Conservation (phyloP, 2,113 vertebrate genomes). For the Galbula dea region DNA sequence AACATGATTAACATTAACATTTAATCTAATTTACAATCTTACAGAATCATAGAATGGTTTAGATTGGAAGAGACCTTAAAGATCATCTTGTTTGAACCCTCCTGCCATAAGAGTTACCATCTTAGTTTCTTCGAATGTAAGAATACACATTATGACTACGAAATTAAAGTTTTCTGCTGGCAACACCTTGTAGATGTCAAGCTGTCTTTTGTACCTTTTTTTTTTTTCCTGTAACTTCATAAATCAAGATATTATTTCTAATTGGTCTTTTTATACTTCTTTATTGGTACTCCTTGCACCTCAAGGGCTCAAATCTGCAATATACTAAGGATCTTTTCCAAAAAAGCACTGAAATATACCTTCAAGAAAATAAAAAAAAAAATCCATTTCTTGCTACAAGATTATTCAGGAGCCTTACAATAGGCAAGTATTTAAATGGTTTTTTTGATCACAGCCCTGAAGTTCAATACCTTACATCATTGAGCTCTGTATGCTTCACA, state of each 20-base stretch:
- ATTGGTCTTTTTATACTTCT: background rate
- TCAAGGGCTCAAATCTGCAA: background rate
- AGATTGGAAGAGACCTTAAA: background rate
- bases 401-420: background rate
- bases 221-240: background rate
- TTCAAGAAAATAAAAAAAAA: background rate
- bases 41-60: background rate
- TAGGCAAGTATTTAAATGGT: background rate
- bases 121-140: background rate
- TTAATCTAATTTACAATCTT: background rate
- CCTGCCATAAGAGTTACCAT: background rate
- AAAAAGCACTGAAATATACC: background rate
- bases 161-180: background rate
- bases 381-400: background rate
- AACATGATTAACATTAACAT: background rate
- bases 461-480: background rate
- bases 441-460: background rate
- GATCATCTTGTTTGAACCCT: background rate
- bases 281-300: background rate
- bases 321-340: background rate
- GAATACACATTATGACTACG: background rate
- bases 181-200: background rate
- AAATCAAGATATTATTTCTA: background rate
- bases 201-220: background rate
- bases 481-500: background rate